Conservation (phyloP, 2,113 vertebrate species). For the Odocoileus hemionus region DNA sequence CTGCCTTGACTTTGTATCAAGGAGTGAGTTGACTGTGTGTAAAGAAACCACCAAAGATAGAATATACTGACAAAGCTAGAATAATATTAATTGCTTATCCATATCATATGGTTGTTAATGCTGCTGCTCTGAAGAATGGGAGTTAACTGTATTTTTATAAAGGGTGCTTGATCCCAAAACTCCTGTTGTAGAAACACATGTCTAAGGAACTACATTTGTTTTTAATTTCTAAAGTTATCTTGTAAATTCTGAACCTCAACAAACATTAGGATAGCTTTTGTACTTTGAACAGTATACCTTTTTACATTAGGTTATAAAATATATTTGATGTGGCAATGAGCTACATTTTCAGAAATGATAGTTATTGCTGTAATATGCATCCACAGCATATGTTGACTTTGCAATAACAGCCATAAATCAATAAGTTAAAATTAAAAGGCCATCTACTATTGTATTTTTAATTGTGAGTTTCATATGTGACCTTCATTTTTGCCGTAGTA, state of each 20-base stretch:
- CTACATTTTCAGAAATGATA: neutral
- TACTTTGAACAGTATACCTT: neutral
- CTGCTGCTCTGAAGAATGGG: neutral
- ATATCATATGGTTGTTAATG: neutral
- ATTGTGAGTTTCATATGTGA: neutral
- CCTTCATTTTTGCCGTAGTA: neutral
- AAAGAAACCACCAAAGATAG: slow-evolving; percentile 9
- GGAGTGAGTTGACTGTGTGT: neutral
- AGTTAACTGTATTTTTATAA: neutral
- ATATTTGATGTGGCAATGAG: neutral
- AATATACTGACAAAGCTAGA: neutral
- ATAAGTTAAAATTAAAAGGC: neutral
- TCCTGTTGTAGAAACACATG: neutral
- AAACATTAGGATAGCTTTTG: neutral
- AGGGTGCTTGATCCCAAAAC: neutral
- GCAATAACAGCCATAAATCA: neutral
- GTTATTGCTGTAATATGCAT: neutral
- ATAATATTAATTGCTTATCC: neutral
- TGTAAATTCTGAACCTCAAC: neutral
- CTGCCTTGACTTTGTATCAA: neutral
- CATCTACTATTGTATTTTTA: neutral
- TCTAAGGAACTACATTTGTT: neutral
- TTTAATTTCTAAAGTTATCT: neutral
- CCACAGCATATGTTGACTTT: neutral
- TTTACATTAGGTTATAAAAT: neutral